Evolutionary conservation across 2,888 invertebrate species (phyloP), one percentile per base, ranked within the genome.

Genomic region (Notodonta ziczac): DNA sequence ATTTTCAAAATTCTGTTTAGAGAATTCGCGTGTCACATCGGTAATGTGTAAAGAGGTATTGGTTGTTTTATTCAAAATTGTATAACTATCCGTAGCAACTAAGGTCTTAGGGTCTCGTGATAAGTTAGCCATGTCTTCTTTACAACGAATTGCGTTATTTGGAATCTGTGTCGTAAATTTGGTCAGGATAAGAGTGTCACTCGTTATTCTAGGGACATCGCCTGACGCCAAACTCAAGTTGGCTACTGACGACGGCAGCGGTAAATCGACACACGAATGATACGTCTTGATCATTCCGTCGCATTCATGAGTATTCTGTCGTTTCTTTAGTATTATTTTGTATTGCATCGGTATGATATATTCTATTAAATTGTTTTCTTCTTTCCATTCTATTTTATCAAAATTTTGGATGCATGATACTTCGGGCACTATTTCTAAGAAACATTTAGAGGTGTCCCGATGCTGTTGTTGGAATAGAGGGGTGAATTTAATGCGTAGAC

Each of bases 251-350:
- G 75, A 77, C 12, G 70, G 63, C 14, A 74, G 67, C 14, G 82
- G 67, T 48, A 87, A 81, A 76, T 92, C 93, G 13, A 93, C 85
- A 65, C 93, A 92, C 3, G 93, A 93, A 70, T 92, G 85, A 70
- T 90, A 92, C 2, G 80, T 77, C 69, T 85, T 88, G n/a, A 80
- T 69, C n/a, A 65, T 56, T 13, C 67, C 48, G 10, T 68, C 35
- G 13, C 56, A 62, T 39, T 57, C 35, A 44, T 73, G 61, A 24
- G 24, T 57, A 5, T 64, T 51, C 57, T 70, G 68, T 50, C 60
- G 56, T 71, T 85, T 91, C 70, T 78, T 88, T 0, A 93, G 58
- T 66, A 88, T 80, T 24, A 93, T 86, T 76, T 85, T 91, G 61
- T 90, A 88, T 1, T 83, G 88, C 79, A 93, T 87, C 2, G 92